These are phyloP conservation scores for Lissonota sp. DNA, from an alignment of 2,888 invertebrate species.

Conservation along the genomic window DNA sequence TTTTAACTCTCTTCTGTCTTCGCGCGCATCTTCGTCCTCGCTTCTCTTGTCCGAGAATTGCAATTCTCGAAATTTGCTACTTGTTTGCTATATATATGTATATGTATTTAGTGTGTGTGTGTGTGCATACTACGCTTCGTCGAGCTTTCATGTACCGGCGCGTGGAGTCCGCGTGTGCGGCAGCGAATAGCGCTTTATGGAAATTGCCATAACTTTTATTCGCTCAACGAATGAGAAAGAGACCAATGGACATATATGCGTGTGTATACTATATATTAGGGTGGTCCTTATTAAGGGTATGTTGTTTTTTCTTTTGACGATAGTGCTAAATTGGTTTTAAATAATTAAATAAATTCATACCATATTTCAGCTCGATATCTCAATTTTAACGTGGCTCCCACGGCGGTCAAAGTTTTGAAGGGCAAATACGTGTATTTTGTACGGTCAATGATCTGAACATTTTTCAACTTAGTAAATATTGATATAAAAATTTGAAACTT, in stretches of 20 bases:
- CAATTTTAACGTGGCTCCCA: no score
- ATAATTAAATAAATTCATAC: no score
- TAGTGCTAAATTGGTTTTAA: no score
- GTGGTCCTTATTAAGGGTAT: no score
- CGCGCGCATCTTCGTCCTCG: constrained; percentile 4
- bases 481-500: no score
- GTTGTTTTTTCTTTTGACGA: no score
- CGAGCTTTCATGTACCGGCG: constrained; percentile 17
- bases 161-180: constrained; percentile 9
- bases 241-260: not conserved
- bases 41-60: constrained; percentile 60
- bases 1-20: constrained; percentile 35
- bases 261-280: no score
- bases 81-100: constrained; percentile 35
- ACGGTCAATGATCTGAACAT: no score
- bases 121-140: not conserved
- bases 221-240: constrained; percentile 14
- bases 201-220: constrained; percentile 39
- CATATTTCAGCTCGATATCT: no score
- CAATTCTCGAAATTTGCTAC: constrained; percentile 68
- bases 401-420: no score
- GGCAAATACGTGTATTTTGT: no score
- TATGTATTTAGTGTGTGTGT: not conserved
- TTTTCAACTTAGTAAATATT: no score
- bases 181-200: constrained; percentile 42